Conservation (phyloP, 37 sponge, comb jelly and placozoan genomes). For the Eunapius fragilis region DNA sequence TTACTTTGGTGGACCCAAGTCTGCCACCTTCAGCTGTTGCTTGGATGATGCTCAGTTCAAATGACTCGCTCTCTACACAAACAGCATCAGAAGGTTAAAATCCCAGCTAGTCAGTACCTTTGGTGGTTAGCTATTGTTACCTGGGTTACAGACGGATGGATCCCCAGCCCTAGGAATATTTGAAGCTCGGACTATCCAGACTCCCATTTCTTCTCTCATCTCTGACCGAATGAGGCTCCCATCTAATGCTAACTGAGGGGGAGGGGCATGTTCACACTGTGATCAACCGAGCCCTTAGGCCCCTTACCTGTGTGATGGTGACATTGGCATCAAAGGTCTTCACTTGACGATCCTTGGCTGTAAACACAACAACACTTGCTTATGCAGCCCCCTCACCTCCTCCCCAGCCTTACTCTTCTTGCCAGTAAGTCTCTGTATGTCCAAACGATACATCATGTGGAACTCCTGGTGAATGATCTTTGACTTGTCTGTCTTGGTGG, state of each 20-base stretch:
- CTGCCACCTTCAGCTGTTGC: slow-evolving; percentile 40
- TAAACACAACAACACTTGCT: background rate
- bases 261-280: background rate
- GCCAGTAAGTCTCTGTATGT: slow-evolving; percentile 76
- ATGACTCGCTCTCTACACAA: slow-evolving; percentile 45
- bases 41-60: slow-evolving; percentile 57
- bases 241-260: slow-evolving; percentile 60
- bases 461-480: slow-evolving; percentile 43
- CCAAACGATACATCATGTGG: slow-evolving; percentile 68
- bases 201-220: slow-evolving; percentile 52
- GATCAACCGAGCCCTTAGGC: background rate
- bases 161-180: slow-evolving; percentile 79
- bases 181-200: slow-evolving; percentile 64
- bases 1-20: slow-evolving; percentile 43
- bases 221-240: slow-evolving; percentile 47
- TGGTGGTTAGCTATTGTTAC: slow-evolving; percentile 7
- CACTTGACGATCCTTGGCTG: slow-evolving; percentile 39
- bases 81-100: background rate
- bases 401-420: slow-evolving; percentile 40
- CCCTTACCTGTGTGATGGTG: slow-evolving; percentile 54
- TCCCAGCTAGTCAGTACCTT: slow-evolving; percentile 8
- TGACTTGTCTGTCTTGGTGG: slow-evolving; percentile 60
- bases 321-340: slow-evolving; percentile 78
- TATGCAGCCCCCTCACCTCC: background rate
- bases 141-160: slow-evolving; percentile 75